Conservation (phyloP, 2,113 vertebrate genomes). For the Ceyx cyanopectus region DNA sequence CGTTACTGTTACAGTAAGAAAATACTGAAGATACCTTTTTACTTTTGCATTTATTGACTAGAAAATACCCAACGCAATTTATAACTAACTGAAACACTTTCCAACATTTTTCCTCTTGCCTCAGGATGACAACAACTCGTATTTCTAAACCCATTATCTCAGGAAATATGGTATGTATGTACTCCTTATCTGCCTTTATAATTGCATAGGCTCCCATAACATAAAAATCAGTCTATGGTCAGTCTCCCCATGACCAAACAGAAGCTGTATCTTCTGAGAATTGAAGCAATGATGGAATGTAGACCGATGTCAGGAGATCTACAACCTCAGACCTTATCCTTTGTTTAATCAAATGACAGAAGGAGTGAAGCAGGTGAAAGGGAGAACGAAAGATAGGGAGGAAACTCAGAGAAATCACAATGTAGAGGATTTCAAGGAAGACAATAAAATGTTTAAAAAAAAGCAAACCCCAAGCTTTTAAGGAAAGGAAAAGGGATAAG, state of each 20-base stretch:
- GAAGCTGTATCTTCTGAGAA: neutral
- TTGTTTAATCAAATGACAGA: neutral
- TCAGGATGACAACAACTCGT: neutral
- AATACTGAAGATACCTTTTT: neutral
- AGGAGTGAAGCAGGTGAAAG: neutral
- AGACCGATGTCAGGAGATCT: neutral
- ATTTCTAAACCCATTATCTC: neutral
- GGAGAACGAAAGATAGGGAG: neutral
- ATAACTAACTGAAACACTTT: neutral
- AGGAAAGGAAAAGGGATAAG: neutral
- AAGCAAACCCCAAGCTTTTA: neutral
- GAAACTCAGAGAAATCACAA: neutral
- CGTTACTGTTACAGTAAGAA: neutral
- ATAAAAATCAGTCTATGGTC: neutral
- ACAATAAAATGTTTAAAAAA: neutral
- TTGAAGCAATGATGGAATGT: neutral
- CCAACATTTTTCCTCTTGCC: neutral
- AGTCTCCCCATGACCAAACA: neutral
- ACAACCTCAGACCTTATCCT: neutral
- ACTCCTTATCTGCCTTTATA: neutral
- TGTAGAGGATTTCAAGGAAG: neutral
- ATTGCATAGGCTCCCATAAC: neutral
- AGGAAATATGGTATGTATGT: neutral
- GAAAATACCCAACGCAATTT: neutral
- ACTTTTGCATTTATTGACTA: neutral